Evolutionary conservation across 2,113 vertebrate genomes (phyloP).

Genomic region (Delphinapterus leucas): DNA sequence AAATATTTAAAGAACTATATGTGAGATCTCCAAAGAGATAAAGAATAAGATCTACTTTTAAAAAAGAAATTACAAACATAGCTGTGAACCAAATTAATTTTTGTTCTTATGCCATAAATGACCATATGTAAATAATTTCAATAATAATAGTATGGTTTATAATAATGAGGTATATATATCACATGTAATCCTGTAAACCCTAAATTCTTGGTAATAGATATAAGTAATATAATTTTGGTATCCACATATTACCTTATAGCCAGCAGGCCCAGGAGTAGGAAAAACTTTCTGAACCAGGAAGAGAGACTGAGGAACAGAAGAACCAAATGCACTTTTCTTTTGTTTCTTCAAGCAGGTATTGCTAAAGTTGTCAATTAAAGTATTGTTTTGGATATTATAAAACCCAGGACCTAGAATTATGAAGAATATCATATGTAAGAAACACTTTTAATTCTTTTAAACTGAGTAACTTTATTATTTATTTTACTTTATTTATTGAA

Average conservation of each 20-base stretch:
- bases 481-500: not conserved
- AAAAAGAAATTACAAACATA: not conserved
- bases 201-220: not conserved
- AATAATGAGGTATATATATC: not conserved
- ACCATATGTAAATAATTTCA: not conserved
- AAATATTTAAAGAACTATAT: not conserved
- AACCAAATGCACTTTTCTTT: constrained; percentile 64
- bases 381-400: constrained; percentile 69
- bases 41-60: not conserved
- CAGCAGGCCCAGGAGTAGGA: constrained; percentile 21
- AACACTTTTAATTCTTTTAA: constrained; percentile 8
- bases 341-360: not conserved
- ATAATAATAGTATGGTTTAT: not conserved
- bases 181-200: not conserved
- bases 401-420: constrained; percentile 78
- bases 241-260: constrained; percentile 67
- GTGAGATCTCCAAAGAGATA: not conserved
- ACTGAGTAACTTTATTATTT: not conserved
- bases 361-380: constrained; percentile 1
- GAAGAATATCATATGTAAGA: constrained; percentile 8
- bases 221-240: not conserved
- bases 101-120: not conserved
- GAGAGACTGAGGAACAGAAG: constrained; percentile 47
- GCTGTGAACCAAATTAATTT: not conserved
- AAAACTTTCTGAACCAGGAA: constrained; percentile 27